Percentiles rank a stretch among this genome's conserved stretches.
phyloP scores from a whole-genome alignment of 2,113 vertebrate species.

The Mohoua ochrocephala region DNA sequence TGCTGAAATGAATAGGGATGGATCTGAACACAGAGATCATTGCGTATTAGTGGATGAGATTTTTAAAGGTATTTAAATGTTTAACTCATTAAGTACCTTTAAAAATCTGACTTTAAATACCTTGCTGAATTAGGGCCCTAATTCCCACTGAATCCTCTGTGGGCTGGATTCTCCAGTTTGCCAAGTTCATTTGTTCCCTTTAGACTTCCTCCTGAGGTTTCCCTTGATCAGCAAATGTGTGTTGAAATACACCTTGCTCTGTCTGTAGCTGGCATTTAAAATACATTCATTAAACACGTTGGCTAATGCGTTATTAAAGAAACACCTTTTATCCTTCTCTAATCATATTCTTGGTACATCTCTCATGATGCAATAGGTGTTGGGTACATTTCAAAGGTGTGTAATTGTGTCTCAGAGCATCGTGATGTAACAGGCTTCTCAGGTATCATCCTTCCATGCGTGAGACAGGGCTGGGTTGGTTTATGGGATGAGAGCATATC shows the following conservation, averaged over 20 bases:
- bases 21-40: background rate
- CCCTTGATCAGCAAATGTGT: slow-evolving; percentile 35
- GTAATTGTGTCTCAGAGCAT: background rate
- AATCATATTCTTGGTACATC: slow-evolving; percentile 40
- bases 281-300: background rate
- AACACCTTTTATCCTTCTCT: slow-evolving; percentile 46
- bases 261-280: slow-evolving; percentile 10
- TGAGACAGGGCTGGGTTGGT: background rate
- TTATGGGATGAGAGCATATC: background rate
- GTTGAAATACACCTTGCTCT: slow-evolving; percentile 26
- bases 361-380: slow-evolving; percentile 31
- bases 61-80: slow-evolving; percentile 14
- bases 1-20: background rate
- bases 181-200: slow-evolving; percentile 25
- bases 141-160: background rate
- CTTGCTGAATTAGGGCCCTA: background rate
- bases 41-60: background rate
- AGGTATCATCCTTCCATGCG: background rate
- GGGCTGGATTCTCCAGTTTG: slow-evolving; percentile 29
- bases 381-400: slow-evolving; percentile 24
- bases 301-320: slow-evolving; percentile 44
- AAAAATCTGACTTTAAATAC: slow-evolving; percentile 20
- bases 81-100: background rate
- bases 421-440: slow-evolving; percentile 32
- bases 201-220: slow-evolving; percentile 24